Evolutionary conservation across 2,797 vertebrate species (phyloP).

Genomic region (Phalanger gymnotis): DNA sequence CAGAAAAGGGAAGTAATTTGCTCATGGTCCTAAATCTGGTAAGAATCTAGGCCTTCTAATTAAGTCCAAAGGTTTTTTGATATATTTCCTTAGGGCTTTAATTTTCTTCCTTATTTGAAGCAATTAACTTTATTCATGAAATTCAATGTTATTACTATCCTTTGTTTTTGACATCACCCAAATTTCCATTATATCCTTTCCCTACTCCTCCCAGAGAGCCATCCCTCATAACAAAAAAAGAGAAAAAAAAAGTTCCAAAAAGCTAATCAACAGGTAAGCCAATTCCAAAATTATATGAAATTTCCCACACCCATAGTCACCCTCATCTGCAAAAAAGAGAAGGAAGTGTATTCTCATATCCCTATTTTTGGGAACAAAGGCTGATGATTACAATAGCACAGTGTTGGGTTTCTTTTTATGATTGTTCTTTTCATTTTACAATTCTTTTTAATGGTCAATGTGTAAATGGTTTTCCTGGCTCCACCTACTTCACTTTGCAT

Average conservation of each 20-base stretch:
- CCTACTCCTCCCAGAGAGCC: neutral
- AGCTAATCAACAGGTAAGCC: neutral
- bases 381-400: neutral
- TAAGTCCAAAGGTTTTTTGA: neutral
- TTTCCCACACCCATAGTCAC: neutral
- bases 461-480: neutral
- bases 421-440: neutral
- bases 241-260: neutral
- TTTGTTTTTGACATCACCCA: neutral
- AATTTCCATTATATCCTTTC: neutral
- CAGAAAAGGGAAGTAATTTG: neutral
- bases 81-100: neutral
- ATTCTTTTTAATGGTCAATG: neutral
- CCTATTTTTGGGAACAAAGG: neutral
- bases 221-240: neutral
- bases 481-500: neutral
- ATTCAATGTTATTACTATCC: neutral
- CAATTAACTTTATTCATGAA: neutral
- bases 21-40: neutral
- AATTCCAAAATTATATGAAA: neutral
- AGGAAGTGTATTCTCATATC: neutral
- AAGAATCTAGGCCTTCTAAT: neutral
- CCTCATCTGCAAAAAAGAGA: neutral
- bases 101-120: neutral
- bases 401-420: neutral